Base-by-base conservation (phyloP, 2,113 vertebrate species). In the Mormyrus iriodes region DNA sequence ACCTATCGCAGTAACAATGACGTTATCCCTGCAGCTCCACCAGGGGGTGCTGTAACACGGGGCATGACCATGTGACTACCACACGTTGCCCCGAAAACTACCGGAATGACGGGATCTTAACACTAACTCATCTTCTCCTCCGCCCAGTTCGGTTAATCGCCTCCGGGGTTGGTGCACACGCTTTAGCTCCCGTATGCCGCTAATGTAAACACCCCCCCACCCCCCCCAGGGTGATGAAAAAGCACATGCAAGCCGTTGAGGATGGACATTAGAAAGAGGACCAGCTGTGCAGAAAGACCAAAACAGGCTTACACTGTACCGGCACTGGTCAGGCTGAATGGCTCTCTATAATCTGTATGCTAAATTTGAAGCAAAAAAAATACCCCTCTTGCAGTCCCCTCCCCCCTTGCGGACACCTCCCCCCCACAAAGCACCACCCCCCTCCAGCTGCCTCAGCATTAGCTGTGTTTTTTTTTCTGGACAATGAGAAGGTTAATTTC, bases 401-500 rank as follows among this genome's bases (percentile, higher is more conserved):
- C 0, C 15, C 4, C 27, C 35, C 12, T 39, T 13, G 10, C 5
- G 12, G 12, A 79, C n/a, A n/a, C 27, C 52, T 17, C 52, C 13
- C 52, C 55, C 55, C 21, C 55, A 3, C 5, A 21, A 17, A 19
- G 39, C 21, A 17, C 44, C 39, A 10, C 82, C 39, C 39, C 2
- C 17, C 12, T 27, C 82, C 46, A 13, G 82, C 46, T 48, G 46
- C 35, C 10, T 42, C 53, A 65, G 86, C 58, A 55, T 42, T 55
- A 24, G 35, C 27, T 10, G 4, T 44, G 31, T 65, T 49, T 46
- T 48, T 27, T 24, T 48, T n/a, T 44, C 8, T 51, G 35, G 17
- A 88, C 42, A n/a, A 88, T 65, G 21, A 58, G 65, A 27, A 24
- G 24, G 87, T 88, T 65, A 88, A 65, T 65, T 21, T 88, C 27